Evolutionary conservation across 2,797 vertebrate genomes (phyloP).

Genomic region (Buphagus erythrorhynchus): DNA sequence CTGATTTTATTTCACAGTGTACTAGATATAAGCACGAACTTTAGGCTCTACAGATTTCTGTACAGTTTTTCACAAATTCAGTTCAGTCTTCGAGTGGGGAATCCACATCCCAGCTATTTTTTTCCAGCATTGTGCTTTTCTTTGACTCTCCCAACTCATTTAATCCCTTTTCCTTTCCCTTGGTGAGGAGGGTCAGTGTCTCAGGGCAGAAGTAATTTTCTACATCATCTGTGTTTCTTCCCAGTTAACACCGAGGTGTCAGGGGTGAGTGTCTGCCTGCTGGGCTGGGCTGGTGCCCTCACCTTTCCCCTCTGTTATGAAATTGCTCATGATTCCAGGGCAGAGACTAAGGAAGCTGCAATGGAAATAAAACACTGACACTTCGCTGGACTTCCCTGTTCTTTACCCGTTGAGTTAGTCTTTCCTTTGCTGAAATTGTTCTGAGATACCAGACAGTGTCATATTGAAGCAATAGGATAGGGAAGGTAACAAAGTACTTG

Average conservation of each 20-base stretch:
- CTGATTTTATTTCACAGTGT: not conserved
- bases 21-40: not conserved
- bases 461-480: not conserved
- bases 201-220: not conserved
- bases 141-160: not conserved
- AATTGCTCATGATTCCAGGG: not conserved
- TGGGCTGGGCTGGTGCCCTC: not conserved
- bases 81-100: not conserved
- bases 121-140: not conserved
- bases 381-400: not conserved
- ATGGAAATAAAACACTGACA: not conserved
- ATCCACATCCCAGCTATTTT: not conserved
- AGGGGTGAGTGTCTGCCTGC: not conserved
- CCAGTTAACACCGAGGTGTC: not conserved
- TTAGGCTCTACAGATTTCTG: not conserved
- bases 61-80: not conserved
- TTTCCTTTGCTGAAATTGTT: not conserved
- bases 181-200: not conserved
- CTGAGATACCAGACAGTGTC: not conserved
- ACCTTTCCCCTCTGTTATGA: not conserved
- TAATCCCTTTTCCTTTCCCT: not conserved
- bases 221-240: not conserved
- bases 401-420: not conserved
- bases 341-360: not conserved
- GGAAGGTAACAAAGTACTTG: not conserved